Evolutionary conservation across 2,113 vertebrate genomes (phyloP).

Genomic region (Pelmatolapia mariae): DNA sequence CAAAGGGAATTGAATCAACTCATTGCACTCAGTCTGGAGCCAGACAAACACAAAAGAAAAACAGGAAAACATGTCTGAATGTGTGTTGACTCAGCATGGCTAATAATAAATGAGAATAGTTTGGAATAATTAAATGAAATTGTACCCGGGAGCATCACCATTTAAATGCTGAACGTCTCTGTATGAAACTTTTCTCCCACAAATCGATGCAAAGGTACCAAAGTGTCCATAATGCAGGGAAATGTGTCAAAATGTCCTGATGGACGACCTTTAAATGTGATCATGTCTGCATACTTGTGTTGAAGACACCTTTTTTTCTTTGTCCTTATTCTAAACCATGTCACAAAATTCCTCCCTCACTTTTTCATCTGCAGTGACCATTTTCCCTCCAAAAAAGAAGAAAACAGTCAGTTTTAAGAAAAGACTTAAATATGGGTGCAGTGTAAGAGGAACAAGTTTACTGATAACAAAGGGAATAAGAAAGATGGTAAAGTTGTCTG

Average conservation of each 20-base stretch:
- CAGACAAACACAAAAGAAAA: neutral
- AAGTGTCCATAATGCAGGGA: neutral
- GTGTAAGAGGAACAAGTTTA: fast-evolving
- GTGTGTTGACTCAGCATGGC: neutral
- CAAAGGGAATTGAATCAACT: neutral
- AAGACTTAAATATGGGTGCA: neutral
- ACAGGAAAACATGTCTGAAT: neutral
- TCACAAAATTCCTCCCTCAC: neutral
- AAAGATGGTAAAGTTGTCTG: neutral
- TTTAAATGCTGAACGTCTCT: neutral
- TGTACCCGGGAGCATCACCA: neutral
- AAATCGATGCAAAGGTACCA: neutral
- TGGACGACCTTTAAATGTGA: neutral
- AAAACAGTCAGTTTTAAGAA: neutral
- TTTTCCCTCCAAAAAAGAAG: neutral
- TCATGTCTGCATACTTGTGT: neutral
- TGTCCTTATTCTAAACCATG: neutral
- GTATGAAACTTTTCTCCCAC: fast-evolving
- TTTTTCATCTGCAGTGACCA: neutral
- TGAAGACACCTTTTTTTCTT: fast-evolving
- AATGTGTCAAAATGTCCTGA: neutral
- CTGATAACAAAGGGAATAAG: neutral
- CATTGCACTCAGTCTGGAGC: neutral
- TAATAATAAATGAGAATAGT: neutral
- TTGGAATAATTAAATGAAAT: neutral